Evolutionary conservation across 1,140 invertebrate species (phyloP), one percentile per base, ranked within the genome.

Genomic region (Dendroctonus ponderosae): DNA sequence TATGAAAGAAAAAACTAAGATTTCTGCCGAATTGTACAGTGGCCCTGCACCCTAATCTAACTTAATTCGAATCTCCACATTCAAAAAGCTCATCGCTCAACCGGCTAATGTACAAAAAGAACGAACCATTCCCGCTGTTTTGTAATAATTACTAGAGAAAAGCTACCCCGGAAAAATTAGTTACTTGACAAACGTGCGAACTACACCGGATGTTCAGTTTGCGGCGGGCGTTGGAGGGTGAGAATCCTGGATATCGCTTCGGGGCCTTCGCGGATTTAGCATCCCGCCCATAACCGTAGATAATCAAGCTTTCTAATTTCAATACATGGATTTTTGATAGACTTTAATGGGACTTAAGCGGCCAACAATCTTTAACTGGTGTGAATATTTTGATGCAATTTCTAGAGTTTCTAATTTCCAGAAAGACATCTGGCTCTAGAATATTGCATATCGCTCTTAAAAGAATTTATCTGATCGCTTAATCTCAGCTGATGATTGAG

Each of bases 161-260:
- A 60, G 56, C 48, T 62, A 52, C 40, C 52, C 46, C 46, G 64
- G 53, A 66, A 66, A 66, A 66, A 66, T 66, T 66, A 66, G 64
- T 66, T 66, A 66, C 64, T 66, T 66, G 64, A 66, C 64, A 66
- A 66, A 66, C 64, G 64, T 66, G 64, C 56, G 64, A 66, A 66
- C 56, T 39, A 41, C 39, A 60, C 64, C 64, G 56, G 64, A 66
- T 66, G 64, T 60, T 66, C 64, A 40, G 41, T 66, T 65, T 58
- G 63, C 56, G 63, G 64, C 64, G 56, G 56, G 38, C 54, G 49
- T 59, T 60, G 56, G 57, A 61, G 64, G 64, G 64, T 59, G 64
- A 60, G 57, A 66, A 66, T 65, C 38, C 53, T 57, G 43, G 62
- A 46, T 59, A 66, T 60, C 57, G 56, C 57, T 53, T 40, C 51